A percentile compares a stretch with the other conserved stretches of the same genome.
These are phyloP conservation scores for Stictonetta naevosa DNA, from an alignment of 2,113 vertebrate species.

Conservation along the genomic window DNA sequence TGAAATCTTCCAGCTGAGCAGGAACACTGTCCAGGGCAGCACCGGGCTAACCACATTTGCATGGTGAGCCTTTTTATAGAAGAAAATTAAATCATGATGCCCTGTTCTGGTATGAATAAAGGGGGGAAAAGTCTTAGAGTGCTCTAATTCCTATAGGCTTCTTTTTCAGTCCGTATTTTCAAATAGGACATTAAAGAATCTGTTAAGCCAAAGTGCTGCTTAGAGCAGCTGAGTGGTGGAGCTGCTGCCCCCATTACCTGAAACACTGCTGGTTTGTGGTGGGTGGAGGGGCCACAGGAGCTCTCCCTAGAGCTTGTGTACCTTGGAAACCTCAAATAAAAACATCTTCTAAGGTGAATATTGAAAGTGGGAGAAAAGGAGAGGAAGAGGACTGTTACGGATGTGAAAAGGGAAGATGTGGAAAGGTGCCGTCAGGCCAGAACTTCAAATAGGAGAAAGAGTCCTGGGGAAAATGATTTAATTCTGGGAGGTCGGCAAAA, in stretches of 20 bases:
- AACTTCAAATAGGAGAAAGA: conserved; percentile 45
- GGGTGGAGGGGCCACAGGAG: accelerated
- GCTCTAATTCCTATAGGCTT: neutral
- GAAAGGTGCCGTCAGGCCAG: neutral
- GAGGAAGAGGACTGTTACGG: neutral
- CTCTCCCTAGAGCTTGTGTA: neutral
- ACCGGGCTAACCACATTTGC: neutral
- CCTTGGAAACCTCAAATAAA: neutral
- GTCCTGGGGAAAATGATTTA: neutral
- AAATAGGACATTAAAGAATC: neutral
- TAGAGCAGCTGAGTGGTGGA: neutral
- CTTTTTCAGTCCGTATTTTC: neutral
- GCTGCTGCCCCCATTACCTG: neutral
- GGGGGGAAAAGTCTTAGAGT: neutral
- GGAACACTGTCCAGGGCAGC: neutral
- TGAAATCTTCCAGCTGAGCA: neutral
- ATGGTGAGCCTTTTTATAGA: neutral
- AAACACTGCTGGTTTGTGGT: neutral
- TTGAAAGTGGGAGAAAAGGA: neutral
- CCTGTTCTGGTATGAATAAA: neutral
- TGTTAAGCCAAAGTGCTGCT: neutral
- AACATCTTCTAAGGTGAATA: accelerated
- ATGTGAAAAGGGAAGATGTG: neutral
- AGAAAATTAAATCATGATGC: neutral
- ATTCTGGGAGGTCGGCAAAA: conserved; percentile 36